Evolutionary conservation across 2,113 vertebrate species (phyloP).

Genomic region (Thomomys bottae): DNA sequence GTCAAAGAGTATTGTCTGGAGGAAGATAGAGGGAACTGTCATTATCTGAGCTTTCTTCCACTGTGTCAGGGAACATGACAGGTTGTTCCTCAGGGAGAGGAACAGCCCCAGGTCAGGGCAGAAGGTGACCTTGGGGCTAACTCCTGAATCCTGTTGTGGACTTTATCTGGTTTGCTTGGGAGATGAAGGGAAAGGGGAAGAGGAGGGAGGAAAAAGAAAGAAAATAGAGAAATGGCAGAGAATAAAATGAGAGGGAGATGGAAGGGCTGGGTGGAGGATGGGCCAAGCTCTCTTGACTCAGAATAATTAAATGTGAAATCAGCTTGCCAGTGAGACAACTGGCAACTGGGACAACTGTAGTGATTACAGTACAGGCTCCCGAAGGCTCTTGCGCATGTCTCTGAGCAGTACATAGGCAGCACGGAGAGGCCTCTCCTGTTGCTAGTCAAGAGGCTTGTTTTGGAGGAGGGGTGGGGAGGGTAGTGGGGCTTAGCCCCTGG

Average conservation of each 20-base stretch:
- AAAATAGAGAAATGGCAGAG: not conserved
- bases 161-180: not conserved
- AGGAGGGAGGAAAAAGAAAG: not conserved
- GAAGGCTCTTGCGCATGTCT: constrained; percentile 7
- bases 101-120: constrained; percentile 55
- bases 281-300: constrained; percentile 14
- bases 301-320: constrained; percentile 64
- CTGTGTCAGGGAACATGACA: constrained; percentile 56
- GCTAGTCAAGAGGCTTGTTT: not conserved
- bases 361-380: constrained; percentile 44
- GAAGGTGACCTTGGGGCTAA: constrained; percentile 69
- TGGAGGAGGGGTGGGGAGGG: no score
- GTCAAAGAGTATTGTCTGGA: constrained; percentile 61
- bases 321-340: not conserved
- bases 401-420: not conserved
- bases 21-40: constrained; percentile 50
- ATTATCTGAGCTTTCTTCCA: constrained; percentile 61
- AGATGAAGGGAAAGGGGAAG: constrained; percentile 49
- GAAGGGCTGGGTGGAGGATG: constrained; percentile 12
- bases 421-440: not conserved
- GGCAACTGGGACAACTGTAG: not conserved
- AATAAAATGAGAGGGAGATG: not conserved
- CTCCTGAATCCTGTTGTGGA: constrained; percentile 30
- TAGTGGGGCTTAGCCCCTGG: no score
- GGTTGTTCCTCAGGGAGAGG: constrained; percentile 43